phyloP scores from a whole-genome alignment of 1,140 invertebrate species.

The Saxidomus purpurata region DNA sequence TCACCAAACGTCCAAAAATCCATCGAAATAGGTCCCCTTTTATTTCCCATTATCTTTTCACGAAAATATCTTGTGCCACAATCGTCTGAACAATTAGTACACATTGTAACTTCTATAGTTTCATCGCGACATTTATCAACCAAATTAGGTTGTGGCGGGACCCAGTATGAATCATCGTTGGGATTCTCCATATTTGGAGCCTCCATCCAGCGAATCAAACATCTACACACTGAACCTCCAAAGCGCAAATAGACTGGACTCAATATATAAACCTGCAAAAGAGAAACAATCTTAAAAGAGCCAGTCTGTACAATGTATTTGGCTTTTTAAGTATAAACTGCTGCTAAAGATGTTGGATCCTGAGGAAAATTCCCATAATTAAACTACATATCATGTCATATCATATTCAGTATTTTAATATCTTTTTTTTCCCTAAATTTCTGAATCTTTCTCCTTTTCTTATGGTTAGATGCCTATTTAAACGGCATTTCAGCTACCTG shows the following conservation, averaged over 20 bases:
- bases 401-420: too few species aligned
- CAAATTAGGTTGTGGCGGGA: conserved; percentile 58
- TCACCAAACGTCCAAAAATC: conserved; percentile 74
- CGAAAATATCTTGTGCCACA: conserved; percentile 74
- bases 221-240: conserved; percentile 78
- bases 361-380: too few species aligned
- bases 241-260: conserved; percentile 80
- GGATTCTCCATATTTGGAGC: conserved; percentile 68
- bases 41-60: conserved; percentile 72
- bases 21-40: conserved; percentile 67
- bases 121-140: conserved; percentile 38
- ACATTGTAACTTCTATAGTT: conserved; percentile 67
- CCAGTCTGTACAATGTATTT: too few species aligned
- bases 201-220: conserved; percentile 77
- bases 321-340: too few species aligned
- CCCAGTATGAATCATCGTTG: conserved; percentile 77
- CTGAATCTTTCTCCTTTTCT: too few species aligned
- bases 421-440: too few species aligned
- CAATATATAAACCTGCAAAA: conserved; percentile 78
- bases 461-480: too few species aligned
- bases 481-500: too few species aligned
- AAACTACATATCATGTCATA: too few species aligned
- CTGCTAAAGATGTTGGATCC: too few species aligned
- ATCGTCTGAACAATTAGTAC: conserved; percentile 72
- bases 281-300: not conserved